Base-by-base conservation (phyloP, 1,140 invertebrate species). In the Drosophila guanche region DNA sequence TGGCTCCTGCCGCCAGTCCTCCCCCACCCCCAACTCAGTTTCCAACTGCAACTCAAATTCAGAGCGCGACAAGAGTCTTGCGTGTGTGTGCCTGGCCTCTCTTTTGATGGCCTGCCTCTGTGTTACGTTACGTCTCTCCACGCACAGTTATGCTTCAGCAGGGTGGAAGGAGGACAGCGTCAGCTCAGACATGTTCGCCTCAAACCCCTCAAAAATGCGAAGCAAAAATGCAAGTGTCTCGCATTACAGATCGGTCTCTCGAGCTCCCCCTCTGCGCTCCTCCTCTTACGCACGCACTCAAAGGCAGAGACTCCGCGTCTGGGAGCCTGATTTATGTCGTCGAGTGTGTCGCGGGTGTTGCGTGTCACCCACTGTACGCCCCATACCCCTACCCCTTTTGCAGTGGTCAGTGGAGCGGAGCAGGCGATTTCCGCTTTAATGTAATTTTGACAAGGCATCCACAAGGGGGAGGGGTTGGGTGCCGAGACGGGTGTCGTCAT, bases 331-430 rank as follows among this genome's bases (percentile, higher is more conserved):
- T 85, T 86, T 85, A 85, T 85, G 76, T 81, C 67, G 73, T 58
- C 45, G 76, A 86, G 76, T 86, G 81, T 86, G 81, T 86, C 80
- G 80, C 80, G 80, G 80, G 80, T 86, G 80, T 81, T 85, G 81
- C 81, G 68, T 79, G 81, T 67, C 56, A 47, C 33, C 66, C 33
- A 16, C 22, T 20, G 16, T 20, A 47, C 22, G 16, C 23, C 59
- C 53, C 40, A 43, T 37, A n/a, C 2, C 20, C 40, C 14, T 3
- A 52, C 40, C 42, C 57, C 20, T 46, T 61, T 40, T 29, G 40
- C 57, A 40, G 40, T 41, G 46, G 73, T 56, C 73, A 61, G 55
- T 86, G 81, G 77, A 79, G 76, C 77, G 61, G 56, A 69, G 63
- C 68, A 55, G 61, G 55, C 72, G 71, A 85, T 85, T 85, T 85